phyloP scores from a whole-genome alignment of 2,113 vertebrate species.

The Arizona elegans region DNA sequence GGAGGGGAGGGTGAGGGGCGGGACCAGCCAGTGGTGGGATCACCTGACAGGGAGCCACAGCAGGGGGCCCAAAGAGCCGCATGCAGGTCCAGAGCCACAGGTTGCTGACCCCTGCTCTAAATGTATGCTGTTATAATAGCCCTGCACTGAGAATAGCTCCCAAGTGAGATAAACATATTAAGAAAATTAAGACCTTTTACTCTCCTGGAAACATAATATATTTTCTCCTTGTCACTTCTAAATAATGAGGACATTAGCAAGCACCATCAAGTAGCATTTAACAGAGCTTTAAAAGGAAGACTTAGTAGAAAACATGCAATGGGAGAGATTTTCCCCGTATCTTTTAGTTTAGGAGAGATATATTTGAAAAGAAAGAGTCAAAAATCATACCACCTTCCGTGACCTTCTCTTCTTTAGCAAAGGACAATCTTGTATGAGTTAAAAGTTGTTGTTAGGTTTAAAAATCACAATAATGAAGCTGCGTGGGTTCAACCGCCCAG shows the following conservation, averaged over 20 bases:
- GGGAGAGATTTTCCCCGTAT: neutral
- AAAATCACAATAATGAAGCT: slow-evolving; percentile 20
- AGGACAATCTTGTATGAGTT: neutral
- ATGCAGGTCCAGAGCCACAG: no score
- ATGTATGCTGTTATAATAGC: slow-evolving; percentile 46
- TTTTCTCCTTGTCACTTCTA: slow-evolving; percentile 48
- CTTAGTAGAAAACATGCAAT: slow-evolving; percentile 5
- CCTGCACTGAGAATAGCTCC: slow-evolving; percentile 39
- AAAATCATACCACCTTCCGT: neutral
- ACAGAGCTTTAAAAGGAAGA: slow-evolving; percentile 7
- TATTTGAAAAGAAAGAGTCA: slow-evolving; percentile 12
- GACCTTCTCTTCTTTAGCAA: slow-evolving; percentile 2
- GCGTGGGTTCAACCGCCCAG: slow-evolving; percentile 36
- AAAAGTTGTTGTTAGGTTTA: slow-evolving; percentile 38
- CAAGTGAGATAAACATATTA: slow-evolving; percentile 40
- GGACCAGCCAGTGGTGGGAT: no score
- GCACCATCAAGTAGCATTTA: slow-evolving; percentile 49
- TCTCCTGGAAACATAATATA: slow-evolving; percentile 57
- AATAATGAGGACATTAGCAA: slow-evolving; percentile 51
- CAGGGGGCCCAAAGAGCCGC: no score
- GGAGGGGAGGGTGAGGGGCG: no score
- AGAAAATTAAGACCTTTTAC: slow-evolving; percentile 54
- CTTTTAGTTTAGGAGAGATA: neutral
- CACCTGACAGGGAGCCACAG: no score
- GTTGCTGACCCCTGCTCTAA: slow-evolving; percentile 8